Evolutionary conservation across 1,140 invertebrate species (phyloP).

Genomic region (Wiebesia pumilae): DNA sequence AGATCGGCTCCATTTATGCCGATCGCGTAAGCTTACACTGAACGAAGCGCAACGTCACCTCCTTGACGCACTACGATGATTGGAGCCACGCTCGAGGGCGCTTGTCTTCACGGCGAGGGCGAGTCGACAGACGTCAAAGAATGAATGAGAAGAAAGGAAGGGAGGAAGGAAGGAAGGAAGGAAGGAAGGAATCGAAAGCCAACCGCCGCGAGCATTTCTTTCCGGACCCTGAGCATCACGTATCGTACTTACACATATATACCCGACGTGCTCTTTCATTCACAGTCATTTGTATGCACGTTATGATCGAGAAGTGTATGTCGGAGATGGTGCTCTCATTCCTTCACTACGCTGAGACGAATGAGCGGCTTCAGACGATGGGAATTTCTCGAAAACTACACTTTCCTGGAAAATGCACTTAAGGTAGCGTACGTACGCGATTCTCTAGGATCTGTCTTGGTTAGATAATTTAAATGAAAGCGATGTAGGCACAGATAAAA

Average conservation of each 20-base stretch:
- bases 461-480: background rate
- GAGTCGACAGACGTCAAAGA: background rate
- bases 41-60: constrained; percentile 35
- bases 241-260: background rate
- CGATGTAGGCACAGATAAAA: too few relatives aligned
- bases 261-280: background rate
- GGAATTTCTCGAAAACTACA: background rate
- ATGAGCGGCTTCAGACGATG: background rate
- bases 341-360: too few relatives aligned
- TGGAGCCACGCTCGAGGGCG: background rate
- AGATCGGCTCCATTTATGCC: background rate
- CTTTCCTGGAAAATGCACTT: background rate
- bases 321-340: too few relatives aligned
- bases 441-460: background rate
- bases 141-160: constrained; percentile 1
- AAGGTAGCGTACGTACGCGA: background rate
- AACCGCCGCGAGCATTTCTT: constrained; percentile 21
- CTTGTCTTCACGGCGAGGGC: background rate
- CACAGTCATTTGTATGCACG: background rate
- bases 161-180: constrained; percentile 4
- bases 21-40: background rate
- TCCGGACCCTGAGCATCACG: background rate
- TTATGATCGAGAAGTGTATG: background rate
- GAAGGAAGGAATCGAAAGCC: constrained; percentile 6
- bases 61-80: background rate